Percentiles rank a stretch among this genome's conserved stretches.
Conservation (phyloP, 2,888 invertebrate genomes). For the Argyresthia goedartella region DNA sequence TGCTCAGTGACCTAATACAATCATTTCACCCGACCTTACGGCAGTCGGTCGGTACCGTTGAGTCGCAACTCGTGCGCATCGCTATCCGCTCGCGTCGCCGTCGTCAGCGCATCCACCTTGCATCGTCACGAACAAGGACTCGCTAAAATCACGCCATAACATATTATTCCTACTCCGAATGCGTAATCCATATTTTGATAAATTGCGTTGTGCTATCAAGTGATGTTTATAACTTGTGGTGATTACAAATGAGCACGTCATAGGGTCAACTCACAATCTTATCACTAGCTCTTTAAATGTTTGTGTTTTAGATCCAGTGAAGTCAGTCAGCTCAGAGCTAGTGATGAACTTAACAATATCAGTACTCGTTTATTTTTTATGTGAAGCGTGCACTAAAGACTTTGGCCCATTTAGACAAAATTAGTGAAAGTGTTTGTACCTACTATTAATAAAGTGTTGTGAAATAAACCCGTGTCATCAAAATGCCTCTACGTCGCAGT, state of each 20-base stretch:
- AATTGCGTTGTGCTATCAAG: constrained; percentile 38
- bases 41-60: constrained; percentile 12
- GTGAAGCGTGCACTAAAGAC: background rate
- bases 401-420: background rate
- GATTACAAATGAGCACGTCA: constrained; percentile 56
- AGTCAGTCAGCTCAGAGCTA: constrained; percentile 58
- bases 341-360: constrained; percentile 25
- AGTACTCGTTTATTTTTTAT: constrained; percentile 8
- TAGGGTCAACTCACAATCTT: constrained; percentile 58
- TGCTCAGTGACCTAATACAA: constrained; percentile 41
- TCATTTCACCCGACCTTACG: constrained; percentile 36
- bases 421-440: background rate
- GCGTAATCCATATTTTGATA: constrained; percentile 56
- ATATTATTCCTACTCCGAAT: constrained; percentile 13
- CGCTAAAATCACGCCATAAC: background rate
- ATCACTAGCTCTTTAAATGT: constrained; percentile 63
- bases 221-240: constrained; percentile 53
- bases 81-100: background rate
- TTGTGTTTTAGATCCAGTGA: constrained; percentile 55
- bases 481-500: constrained; percentile 62
- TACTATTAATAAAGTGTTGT: background rate
- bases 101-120: background rate
- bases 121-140: background rate
- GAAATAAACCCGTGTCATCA: constrained; percentile 16
- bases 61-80: background rate